Conservation (phyloP, 2,797 vertebrate species). For the Sphenopsis melanotis region DNA sequence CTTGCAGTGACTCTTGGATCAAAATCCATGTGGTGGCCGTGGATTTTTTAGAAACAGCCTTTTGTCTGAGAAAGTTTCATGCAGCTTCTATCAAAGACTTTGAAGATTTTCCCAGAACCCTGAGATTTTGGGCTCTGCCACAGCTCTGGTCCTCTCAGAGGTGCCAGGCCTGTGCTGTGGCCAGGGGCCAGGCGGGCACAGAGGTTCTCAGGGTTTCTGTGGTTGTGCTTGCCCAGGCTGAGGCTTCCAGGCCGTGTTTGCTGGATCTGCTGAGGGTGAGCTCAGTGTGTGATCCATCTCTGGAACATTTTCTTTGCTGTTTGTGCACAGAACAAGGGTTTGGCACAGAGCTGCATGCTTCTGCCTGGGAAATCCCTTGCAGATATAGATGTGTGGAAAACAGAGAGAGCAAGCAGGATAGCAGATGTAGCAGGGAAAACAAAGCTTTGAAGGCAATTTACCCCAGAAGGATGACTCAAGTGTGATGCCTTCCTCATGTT, state of each 20-base stretch:
- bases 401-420: neutral
- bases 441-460: neutral
- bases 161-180: accelerated
- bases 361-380: neutral
- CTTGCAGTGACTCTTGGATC: neutral
- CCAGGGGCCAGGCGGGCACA: accelerated
- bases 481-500: neutral
- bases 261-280: neutral
- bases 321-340: neutral
- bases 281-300: neutral
- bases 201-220: neutral
- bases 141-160: neutral
- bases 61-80: neutral
- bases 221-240: neutral
- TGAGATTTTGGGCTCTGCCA: neutral
- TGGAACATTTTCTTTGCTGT: neutral
- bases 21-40: accelerated
- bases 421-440: neutral
- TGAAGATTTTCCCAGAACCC: neutral
- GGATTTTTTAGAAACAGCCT: neutral
- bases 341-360: neutral
- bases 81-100: accelerated
- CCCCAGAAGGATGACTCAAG: neutral
- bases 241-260: neutral
- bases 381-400: neutral